Base-by-base conservation (phyloP, 2,113 vertebrate species). In the Phyllostomus hastatus region DNA sequence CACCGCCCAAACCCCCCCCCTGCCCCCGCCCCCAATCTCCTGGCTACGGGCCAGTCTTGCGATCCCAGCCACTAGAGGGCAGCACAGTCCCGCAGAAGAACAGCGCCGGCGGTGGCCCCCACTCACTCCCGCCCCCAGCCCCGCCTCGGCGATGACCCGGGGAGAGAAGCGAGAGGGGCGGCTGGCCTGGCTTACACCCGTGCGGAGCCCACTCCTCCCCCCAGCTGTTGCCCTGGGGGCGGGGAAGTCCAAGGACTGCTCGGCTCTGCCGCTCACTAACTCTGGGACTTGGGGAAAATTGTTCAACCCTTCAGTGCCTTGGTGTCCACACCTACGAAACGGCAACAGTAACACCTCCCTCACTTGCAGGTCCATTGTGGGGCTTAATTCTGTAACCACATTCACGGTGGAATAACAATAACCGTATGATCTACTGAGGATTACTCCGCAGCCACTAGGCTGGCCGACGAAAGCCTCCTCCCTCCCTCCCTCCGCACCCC, bases 11-110 rank as follows among this genome's bases (percentile, higher is more conserved):
- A n/a, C n/a, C 64, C 16, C 1, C 4, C 38, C 38, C 38, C 38
- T 41, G 38, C 38, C 38, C 38, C 38, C 38, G 38, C 38, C 38
- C 38, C 3, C 4, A 31, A 10, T 2, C 0, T 2, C 35, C 33
- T 1, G 80, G 57, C 31, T 3, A 20, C 46, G 0, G 70, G 92
- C 8, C 4, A 3, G 43, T 9, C 38, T 9, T 24, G 22, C 11
- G 0, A 2, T 5, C 11, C 54, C 2, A 0, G 91, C 85, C 98
- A 97, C 96, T 95, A 98, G 98, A 97, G 98, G 98, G 98, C 97
- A 95, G 97, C 97, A 98, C 48, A 97, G 96, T 83, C 95, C 97
- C 88, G 54, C 97, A 82, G 94, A 96, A 95, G 97, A 85, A 43
- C 70, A 33, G 43, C 26, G 8, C 72, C 41, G 4, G 26, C 26